Evolutionary conservation across 1,140 invertebrate species (phyloP).

Genomic region (Drosophila nigrodunni): DNA sequence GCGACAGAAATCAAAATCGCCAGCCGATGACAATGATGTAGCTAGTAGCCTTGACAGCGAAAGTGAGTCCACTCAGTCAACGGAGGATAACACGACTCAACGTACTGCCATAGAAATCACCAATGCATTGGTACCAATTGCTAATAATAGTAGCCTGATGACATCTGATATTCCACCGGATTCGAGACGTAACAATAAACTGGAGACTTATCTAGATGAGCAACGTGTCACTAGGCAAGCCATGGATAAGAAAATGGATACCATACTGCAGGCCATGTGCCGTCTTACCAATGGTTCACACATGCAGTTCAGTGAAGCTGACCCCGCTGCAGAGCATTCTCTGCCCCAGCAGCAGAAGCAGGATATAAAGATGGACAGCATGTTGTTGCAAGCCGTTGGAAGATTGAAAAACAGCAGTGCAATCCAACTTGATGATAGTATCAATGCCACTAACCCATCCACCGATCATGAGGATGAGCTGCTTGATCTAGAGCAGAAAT

Average conservation of each 20-base stretch:
- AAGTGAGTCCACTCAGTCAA: constrained; percentile 22
- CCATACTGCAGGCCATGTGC: constrained; percentile 37
- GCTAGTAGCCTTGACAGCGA: constrained; percentile 16
- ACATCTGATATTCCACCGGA: background rate
- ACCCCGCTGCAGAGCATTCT: background rate
- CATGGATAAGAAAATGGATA: constrained; percentile 56
- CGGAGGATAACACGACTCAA: constrained; percentile 3
- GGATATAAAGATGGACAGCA: constrained; percentile 10
- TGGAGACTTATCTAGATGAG: constrained; percentile 29
- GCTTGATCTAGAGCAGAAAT: constrained; percentile 66
- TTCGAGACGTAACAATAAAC: background rate
- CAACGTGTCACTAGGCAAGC: constrained; percentile 30
- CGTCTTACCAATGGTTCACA: constrained; percentile 7
- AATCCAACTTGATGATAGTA: constrained; percentile 11
- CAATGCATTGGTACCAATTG: background rate
- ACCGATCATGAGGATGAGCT: constrained; percentile 66
- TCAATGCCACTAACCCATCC: constrained; percentile 10
- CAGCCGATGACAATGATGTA: background rate
- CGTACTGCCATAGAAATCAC: background rate
- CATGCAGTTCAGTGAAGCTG: background rate
- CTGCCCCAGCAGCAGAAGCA: background rate
- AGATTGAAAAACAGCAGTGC: background rate
- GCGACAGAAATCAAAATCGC: background rate
- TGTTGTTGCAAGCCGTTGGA: constrained; percentile 31
- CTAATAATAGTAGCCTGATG: background rate